Evolutionary conservation across 2,797 vertebrate species (phyloP).

Genomic region (Thunnus albacares): DNA sequence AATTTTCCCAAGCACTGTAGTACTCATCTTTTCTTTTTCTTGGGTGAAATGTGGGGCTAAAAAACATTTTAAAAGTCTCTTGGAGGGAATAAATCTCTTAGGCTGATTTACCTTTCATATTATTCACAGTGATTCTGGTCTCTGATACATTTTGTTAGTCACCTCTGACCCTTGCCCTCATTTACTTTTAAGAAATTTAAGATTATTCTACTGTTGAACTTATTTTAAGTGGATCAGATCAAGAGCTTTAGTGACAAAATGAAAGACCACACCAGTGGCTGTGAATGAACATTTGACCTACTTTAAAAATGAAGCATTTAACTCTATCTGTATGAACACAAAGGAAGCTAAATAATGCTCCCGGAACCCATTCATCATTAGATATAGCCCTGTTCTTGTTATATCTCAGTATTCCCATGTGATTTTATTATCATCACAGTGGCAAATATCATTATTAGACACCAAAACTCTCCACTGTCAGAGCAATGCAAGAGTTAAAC

Average conservation of each 20-base stretch:
- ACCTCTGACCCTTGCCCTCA: not conserved
- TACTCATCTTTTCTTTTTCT: not conserved
- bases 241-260: not conserved
- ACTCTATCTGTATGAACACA: too few species aligned
- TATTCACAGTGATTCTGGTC: conserved; percentile 1
- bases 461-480: not conserved
- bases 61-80: not conserved
- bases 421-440: not conserved
- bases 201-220: not conserved
- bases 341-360: not conserved
- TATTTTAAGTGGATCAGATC: not conserved
- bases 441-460: not conserved
- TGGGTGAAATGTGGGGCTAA: not conserved
- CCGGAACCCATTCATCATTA: not conserved
- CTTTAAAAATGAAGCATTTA: too few species aligned
- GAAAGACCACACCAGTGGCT: too few species aligned
- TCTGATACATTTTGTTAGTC: not conserved
- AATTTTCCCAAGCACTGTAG: not conserved
- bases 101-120: not conserved
- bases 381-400: not conserved
- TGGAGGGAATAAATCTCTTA: conserved; percentile 7
- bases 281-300: too few species aligned
- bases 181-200: not conserved
- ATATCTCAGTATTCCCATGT: not conserved
- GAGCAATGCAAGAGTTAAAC: not conserved